Conservation (phyloP, 2,888 invertebrate species). For the Noctua comes region DNA sequence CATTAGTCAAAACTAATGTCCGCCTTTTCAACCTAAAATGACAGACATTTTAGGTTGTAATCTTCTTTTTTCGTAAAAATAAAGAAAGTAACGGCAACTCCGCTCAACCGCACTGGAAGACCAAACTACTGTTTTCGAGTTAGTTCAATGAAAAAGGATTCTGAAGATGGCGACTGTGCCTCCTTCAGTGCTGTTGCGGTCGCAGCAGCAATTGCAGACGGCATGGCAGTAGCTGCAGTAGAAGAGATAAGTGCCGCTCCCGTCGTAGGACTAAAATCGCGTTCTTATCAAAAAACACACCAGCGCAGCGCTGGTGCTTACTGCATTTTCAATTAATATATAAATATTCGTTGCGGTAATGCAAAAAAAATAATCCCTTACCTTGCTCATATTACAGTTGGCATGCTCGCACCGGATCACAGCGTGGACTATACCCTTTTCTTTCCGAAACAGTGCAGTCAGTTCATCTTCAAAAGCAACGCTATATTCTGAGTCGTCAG, state of each 20-base stretch:
- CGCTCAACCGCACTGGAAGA: neutral
- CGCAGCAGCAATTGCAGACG: neutral
- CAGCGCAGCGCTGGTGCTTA: neutral
- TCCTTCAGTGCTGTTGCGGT: neutral
- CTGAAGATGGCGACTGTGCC: neutral
- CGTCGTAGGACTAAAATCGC: neutral
- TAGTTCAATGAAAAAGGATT: neutral
- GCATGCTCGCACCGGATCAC: conserved; percentile 52
- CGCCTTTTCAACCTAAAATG: neutral
- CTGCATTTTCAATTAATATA: neutral
- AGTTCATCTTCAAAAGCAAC: conserved; percentile 66
- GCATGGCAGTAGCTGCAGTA: neutral
- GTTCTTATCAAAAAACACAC: neutral
- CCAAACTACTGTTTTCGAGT: neutral
- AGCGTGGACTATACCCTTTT: conserved; percentile 51
- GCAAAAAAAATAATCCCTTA: neutral
- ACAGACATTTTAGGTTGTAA: too few species aligned
- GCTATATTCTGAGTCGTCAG: conserved; percentile 71
- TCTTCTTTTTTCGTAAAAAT: too few species aligned
- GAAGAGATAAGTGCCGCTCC: neutral
- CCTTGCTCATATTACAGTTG: conserved; percentile 61
- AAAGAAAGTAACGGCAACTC: neutral
- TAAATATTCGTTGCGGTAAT: neutral
- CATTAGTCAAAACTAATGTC: neutral
- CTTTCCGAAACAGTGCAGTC: conserved; percentile 55